These are phyloP conservation scores for Rissa tridactyla DNA, from an alignment of 2,113 vertebrate genomes.

Conservation along the genomic window DNA sequence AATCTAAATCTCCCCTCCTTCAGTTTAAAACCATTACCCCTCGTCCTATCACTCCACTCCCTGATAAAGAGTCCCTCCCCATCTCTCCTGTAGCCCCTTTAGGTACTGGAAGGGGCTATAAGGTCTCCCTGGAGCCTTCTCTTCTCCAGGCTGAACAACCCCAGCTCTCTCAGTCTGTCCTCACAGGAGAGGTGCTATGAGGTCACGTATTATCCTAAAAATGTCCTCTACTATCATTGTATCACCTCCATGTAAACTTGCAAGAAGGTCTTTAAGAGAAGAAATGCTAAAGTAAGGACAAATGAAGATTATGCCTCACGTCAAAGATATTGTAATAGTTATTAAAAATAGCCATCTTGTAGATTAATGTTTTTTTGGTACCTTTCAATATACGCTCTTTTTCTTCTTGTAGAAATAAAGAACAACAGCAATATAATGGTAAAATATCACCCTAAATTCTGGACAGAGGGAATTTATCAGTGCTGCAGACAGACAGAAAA, in stretches of 20 bases:
- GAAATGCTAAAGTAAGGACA: not conserved
- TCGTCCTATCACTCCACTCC: not conserved
- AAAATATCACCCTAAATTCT: conserved; percentile 95
- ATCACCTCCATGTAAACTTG: not conserved
- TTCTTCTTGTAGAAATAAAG: conserved; percentile 82
- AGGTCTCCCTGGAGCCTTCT: not conserved
- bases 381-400: not conserved
- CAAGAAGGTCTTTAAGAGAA: not conserved
- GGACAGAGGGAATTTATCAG: conserved; percentile 89
- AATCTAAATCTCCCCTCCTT: not conserved
- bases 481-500: conserved; percentile 94
- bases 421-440: conserved; percentile 82
- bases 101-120: not conserved
- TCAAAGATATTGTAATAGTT: not conserved
- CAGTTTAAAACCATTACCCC: not conserved
- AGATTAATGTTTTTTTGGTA: not conserved
- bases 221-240: not conserved
- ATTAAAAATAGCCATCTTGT: not conserved
- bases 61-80: not conserved
- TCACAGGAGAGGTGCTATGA: not conserved
- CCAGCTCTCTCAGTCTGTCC: too few species aligned
- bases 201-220: not conserved
- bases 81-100: not conserved
- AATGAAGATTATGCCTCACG: not conserved
- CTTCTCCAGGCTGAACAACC: not conserved